Percentiles rank a stretch among this genome's conserved stretches.
phyloP scores from a whole-genome alignment of 2,797 vertebrate species.

The Catostomus latipinnis region DNA sequence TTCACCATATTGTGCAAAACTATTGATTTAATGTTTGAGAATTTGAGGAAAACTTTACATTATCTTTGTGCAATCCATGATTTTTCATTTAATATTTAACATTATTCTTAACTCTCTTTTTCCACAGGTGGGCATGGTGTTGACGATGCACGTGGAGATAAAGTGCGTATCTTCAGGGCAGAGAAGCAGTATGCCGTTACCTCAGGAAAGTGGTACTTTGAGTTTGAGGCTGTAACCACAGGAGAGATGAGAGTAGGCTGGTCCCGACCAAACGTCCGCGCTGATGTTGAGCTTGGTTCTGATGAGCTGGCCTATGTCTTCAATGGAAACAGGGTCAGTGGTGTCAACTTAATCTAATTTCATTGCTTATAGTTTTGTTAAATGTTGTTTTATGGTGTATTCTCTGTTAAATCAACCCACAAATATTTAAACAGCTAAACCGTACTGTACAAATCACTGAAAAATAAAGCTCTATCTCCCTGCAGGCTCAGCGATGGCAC shows the following conservation, averaged over 20 bases:
- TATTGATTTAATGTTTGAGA: no score
- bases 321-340: slow-evolving; percentile 88
- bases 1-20: no score
- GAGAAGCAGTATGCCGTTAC: slow-evolving; percentile 87
- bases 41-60: no score
- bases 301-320: slow-evolving; percentile 92
- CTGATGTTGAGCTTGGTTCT: slow-evolving; percentile 86
- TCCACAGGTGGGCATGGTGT: slow-evolving; percentile 73
- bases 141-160: slow-evolving; percentile 78
- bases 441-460: neutral
- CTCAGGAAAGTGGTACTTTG: slow-evolving; percentile 94
- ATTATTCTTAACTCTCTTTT: neutral
- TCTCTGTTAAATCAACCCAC: neutral
- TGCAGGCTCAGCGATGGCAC: slow-evolving; percentile 93
- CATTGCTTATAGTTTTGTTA: neutral
- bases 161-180: slow-evolving; percentile 88
- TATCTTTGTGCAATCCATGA: no score
- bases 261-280: slow-evolving; percentile 85
- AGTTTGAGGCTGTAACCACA: slow-evolving; percentile 88
- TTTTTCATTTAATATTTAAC: no score
- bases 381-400: neutral
- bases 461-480: neutral
- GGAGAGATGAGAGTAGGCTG: slow-evolving; percentile 96
- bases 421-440: neutral
- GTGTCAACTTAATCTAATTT: neutral